Percentiles rank a stretch among this genome's conserved stretches.
phyloP scores from a whole-genome alignment of 2,797 vertebrate species.

The Adrianichthys oophorus region DNA sequence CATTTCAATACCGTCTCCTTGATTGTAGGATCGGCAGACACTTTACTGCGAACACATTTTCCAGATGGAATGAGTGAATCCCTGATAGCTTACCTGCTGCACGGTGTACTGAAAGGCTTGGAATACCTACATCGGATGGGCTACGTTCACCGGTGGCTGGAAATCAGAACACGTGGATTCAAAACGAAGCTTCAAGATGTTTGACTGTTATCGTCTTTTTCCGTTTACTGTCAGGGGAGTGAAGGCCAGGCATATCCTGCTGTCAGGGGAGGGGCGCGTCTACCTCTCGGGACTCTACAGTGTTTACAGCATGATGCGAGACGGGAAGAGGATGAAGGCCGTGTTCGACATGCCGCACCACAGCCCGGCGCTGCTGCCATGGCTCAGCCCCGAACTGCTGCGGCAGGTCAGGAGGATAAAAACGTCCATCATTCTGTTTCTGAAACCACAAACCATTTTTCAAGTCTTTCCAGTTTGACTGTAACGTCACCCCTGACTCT shows the following conservation, averaged over 20 bases:
- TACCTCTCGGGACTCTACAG: slow-evolving; percentile 93
- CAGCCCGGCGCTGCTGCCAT: slow-evolving; percentile 92
- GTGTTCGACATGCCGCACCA: slow-evolving; percentile 95
- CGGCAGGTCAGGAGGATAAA: slow-evolving; percentile 84
- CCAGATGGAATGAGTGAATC: slow-evolving; percentile 97
- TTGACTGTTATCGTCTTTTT: background rate
- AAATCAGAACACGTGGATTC: too few species aligned
- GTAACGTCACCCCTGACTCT: background rate
- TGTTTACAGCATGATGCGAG: slow-evolving; percentile 92
- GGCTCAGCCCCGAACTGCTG: slow-evolving; percentile 97
- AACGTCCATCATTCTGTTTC: too few species aligned
- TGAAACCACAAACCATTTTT: background rate
- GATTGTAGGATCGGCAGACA: slow-evolving; percentile 87
- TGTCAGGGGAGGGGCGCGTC: slow-evolving; percentile 92
- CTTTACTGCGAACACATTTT: slow-evolving; percentile 89
- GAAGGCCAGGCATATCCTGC: slow-evolving; percentile 96
- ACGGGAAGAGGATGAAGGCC: slow-evolving; percentile 85
- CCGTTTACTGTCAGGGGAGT: slow-evolving; percentile 80
- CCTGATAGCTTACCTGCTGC: slow-evolving; percentile 91
- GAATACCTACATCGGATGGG: slow-evolving; percentile 94
- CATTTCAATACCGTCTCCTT: background rate
- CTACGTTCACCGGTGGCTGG: slow-evolving; percentile 91
- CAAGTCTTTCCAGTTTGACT: background rate
- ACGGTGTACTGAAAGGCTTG: slow-evolving; percentile 89
- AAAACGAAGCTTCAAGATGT: background rate